Percentiles rank a stretch among this genome's conserved stretches.
phyloP scores from a whole-genome alignment of 2,888 invertebrate species.

The Protonemura montana region DNA sequence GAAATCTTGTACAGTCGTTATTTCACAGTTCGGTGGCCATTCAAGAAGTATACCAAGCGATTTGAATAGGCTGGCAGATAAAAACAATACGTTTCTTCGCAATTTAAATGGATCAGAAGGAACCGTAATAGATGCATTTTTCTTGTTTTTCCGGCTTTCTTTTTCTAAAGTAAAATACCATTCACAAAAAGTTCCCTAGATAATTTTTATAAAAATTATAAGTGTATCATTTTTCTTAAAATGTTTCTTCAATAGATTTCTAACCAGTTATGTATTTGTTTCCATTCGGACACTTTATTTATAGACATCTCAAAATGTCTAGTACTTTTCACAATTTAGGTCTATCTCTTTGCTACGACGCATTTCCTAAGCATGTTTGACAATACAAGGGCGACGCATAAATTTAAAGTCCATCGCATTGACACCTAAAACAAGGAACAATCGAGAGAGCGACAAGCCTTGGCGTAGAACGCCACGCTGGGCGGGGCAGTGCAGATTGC shows the following conservation, averaged over 20 bases:
- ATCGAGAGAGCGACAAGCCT: too few relatives aligned
- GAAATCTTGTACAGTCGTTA: neutral
- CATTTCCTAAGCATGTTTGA: too few relatives aligned
- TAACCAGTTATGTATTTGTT: neutral
- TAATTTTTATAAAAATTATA: neutral
- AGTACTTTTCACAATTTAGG: neutral
- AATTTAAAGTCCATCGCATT: too few relatives aligned
- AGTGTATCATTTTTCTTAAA: neutral
- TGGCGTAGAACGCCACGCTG: constrained; percentile 2
- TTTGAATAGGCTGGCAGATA: neutral
- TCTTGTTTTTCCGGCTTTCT: neutral
- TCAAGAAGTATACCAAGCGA: neutral
- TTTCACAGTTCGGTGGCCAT: neutral
- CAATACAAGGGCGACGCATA: too few relatives aligned
- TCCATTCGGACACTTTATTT: neutral
- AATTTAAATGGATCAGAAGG: neutral
- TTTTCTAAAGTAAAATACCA: neutral
- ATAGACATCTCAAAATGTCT: too few relatives aligned
- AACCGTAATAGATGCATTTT: neutral
- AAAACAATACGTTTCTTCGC: neutral
- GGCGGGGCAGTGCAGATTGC: constrained; percentile 36
- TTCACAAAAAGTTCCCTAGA: neutral
- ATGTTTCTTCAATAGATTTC: neutral
- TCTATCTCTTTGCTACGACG: too few relatives aligned
- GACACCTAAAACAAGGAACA: too few relatives aligned